Evolutionary conservation across 2,113 vertebrate species (phyloP).

Genomic region (Catagonus wagneri): DNA sequence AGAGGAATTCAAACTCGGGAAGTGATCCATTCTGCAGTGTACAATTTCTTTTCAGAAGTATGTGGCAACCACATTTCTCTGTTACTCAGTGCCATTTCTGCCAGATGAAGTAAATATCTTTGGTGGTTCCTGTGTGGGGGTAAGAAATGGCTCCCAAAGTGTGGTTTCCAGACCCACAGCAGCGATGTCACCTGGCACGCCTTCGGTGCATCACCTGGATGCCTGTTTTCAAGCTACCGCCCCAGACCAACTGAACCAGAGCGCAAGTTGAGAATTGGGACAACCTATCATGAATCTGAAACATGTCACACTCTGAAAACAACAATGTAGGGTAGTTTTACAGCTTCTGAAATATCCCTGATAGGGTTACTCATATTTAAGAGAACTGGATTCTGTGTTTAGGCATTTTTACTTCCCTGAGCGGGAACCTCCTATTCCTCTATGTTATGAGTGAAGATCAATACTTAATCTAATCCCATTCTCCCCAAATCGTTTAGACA

Average conservation of each 20-base stretch:
- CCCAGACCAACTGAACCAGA: background rate
- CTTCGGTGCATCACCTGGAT: too few species aligned
- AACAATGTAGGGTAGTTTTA: background rate
- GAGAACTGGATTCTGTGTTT: accelerated
- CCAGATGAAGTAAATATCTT: background rate
- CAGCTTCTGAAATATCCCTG: background rate
- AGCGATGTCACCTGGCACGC: accelerated
- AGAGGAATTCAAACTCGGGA: background rate
- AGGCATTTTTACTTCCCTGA: background rate
- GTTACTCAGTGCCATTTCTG: background rate
- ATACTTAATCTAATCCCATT: background rate
- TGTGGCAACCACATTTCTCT: background rate
- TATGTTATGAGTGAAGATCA: background rate
- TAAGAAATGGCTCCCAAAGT: background rate
- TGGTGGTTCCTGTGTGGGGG: accelerated
- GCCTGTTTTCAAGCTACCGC: background rate
- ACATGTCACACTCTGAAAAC: background rate
- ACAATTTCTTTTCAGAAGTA: background rate
- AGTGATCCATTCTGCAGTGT: background rate
- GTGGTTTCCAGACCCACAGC: background rate
- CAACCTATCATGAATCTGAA: background rate
- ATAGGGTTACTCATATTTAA: background rate
- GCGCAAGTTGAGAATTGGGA: background rate
- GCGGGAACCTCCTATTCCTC: background rate
- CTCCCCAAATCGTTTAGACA: background rate